A percentile compares a stretch with the other conserved stretches of the same genome.
phyloP scores from a whole-genome alignment of 1,140 invertebrate species.

The Rhyzopertha dominica region DNA sequence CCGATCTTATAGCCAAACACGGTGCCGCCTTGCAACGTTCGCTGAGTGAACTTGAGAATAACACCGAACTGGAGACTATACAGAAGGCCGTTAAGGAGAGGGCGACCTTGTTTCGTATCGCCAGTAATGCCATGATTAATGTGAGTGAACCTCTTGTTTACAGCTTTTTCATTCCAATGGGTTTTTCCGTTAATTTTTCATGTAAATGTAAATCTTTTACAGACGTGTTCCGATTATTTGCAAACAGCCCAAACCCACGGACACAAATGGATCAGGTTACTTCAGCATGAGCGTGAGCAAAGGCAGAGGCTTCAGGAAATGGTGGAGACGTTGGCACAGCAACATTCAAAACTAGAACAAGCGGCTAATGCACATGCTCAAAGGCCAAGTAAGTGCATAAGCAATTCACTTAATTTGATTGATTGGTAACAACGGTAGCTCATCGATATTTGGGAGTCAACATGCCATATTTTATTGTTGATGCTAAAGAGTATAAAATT shows the following conservation, averaged over 20 bases:
- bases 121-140: conserved; percentile 93
- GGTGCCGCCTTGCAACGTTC: conserved; percentile 77
- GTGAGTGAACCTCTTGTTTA: no score
- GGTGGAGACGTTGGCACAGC: conserved; percentile 93
- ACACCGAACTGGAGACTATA: conserved; percentile 53
- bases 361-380: conserved; percentile 64
- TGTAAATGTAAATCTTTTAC: conserved; percentile 27
- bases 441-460: conserved; percentile 4
- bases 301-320: conserved; percentile 92
- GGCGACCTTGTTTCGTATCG: conserved; percentile 88
- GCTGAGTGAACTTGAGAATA: conserved; percentile 75
- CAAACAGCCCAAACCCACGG: conserved; percentile 80
- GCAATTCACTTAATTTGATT: conserved; percentile 11
- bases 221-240: conserved; percentile 88
- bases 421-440: not conserved
- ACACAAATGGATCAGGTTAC: conserved; percentile 82
- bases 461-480: no score
- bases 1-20: conserved; percentile 85
- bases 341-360: conserved; percentile 90
- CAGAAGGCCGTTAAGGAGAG: conserved; percentile 70
- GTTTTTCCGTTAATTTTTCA: not conserved
- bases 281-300: conserved; percentile 94
- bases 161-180: no score
- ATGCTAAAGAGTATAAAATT: no score
- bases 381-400: conserved; percentile 49